phyloP scores from a whole-genome alignment of 2,888 invertebrate genomes.

The Eueremaeus valkanovi region DNA sequence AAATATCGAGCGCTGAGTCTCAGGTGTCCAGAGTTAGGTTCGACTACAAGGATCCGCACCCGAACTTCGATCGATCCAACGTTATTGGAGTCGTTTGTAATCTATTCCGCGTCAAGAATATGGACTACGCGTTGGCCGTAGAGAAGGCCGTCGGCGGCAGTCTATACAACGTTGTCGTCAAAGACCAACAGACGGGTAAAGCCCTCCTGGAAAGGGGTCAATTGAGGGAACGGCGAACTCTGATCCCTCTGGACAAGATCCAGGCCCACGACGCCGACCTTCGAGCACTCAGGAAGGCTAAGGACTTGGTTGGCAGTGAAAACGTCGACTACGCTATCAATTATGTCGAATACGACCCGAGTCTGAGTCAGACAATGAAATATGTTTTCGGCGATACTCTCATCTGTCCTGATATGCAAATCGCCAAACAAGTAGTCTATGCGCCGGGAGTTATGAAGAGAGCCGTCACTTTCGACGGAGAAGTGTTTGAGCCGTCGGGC shows the following conservation, averaged over 20 bases:
- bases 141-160: conserved; percentile 79
- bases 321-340: conserved; percentile 71
- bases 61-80: conserved; percentile 63
- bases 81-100: conserved; percentile 75
- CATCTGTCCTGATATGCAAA: conserved; percentile 73
- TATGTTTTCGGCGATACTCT: conserved; percentile 83
- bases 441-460: conserved; percentile 51
- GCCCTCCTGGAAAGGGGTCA: conserved; percentile 75
- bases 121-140: conserved; percentile 68
- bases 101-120: conserved; percentile 69
- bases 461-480: conserved; percentile 82
- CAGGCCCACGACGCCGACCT: conserved; percentile 61
- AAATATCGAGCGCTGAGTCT: conserved; percentile 41
- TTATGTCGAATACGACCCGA: conserved; percentile 66
- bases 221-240: conserved; percentile 72
- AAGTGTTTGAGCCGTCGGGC: conserved; percentile 84
- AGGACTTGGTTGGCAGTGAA: conserved; percentile 69
- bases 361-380: conserved; percentile 70
- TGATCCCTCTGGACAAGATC: conserved; percentile 89
- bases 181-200: conserved; percentile 77
- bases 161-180: conserved; percentile 86
- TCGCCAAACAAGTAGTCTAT: conserved; percentile 66
- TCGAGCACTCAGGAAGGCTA: conserved; percentile 62
- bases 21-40: conserved; percentile 55
- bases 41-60: conserved; percentile 71